Base-by-base conservation (phyloP, 1,140 invertebrate species). In the Hestina assimilis region DNA sequence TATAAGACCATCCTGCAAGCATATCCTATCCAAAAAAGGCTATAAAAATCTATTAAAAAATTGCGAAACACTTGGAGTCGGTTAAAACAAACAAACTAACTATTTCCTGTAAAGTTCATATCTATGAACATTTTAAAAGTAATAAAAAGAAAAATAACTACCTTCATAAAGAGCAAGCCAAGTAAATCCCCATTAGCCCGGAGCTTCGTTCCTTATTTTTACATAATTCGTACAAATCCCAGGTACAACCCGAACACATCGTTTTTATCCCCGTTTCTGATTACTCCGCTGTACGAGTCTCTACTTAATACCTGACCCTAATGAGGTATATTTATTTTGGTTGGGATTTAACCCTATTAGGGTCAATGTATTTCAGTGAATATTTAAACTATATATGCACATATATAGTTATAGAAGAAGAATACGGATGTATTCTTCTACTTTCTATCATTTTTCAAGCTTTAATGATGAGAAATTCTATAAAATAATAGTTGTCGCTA, bases 171-270 rank as follows among this genome's bases (percentile, higher is more conserved):
- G 19, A 4, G 7, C 15, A 7, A n/a, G 15, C 15, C 1, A 38
- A 17, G 33, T 17, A 38, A 38, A 38, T 38, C 33, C 19, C 15
- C 19, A 38, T 38, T 20, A 38, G 15, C 33, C 8, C 15, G 15
- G 15, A 17, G 3, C 15, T 6, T 7, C 11, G 14, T 9, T 38
- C 5, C 33, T 38, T 8, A 12, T 35, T 48, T 48, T 48, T 48
- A 48, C 29, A 35, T 48, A 35, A 48, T 48, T 21, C 29, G 19
- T 21, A 48, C 45, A 48, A 48, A 48, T 48, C 45, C 45, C 17
- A 28, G 31, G 29, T 31, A 33, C 12, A 33, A 21, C 29, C 45
- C 26, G 17, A 23, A 48, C 45, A 48, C 28, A 29, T 47, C 28
- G 28, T 11, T 3, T 14, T 50, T 24, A 38, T 33, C 47, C 33